A percentile compares a stretch with the other conserved stretches of the same genome.
Evolutionary conservation across 2,888 invertebrate species (phyloP).

Genomic region (Lissocephala sabroskyi): DNA sequence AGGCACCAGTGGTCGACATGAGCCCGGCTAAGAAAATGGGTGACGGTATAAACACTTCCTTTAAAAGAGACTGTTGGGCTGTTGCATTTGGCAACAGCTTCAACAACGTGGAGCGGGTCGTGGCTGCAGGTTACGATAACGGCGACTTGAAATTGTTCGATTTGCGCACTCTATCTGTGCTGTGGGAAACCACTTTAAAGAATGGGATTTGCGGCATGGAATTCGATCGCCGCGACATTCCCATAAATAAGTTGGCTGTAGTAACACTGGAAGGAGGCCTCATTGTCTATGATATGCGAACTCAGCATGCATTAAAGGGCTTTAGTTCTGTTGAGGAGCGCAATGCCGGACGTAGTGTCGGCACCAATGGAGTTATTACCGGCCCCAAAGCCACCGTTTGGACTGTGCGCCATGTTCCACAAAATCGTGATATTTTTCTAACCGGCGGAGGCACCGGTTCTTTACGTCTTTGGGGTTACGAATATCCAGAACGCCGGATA

Average conservation of each 20-base stretch:
- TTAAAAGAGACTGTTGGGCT: constrained; percentile 89
- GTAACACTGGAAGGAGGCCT: constrained; percentile 94
- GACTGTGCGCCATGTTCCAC: constrained; percentile 90
- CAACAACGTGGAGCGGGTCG: constrained; percentile 87
- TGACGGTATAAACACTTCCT: constrained; percentile 73
- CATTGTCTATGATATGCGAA: constrained; percentile 90
- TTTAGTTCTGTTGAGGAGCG: constrained; percentile 79
- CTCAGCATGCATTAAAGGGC: constrained; percentile 89
- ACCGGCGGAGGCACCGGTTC: constrained; percentile 93
- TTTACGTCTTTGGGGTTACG: constrained; percentile 96
- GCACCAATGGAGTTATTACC: constrained; percentile 70
- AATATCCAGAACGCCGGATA: constrained; percentile 85
- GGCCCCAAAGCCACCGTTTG: constrained; percentile 91
- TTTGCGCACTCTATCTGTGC: constrained; percentile 83
- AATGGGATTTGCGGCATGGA: constrained; percentile 92
- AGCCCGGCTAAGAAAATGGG: constrained; percentile 67
- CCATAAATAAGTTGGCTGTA: constrained; percentile 94
- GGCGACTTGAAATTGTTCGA: constrained; percentile 97
- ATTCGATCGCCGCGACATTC: constrained; percentile 94
- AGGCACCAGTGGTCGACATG: constrained; percentile 90
- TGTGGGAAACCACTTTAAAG: constrained; percentile 93
- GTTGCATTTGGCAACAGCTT: constrained; percentile 94
- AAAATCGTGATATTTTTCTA: constrained; percentile 93
- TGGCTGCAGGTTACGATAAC: constrained; percentile 96
- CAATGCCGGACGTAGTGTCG: constrained; percentile 71